phyloP scores from a whole-genome alignment of 1,140 invertebrate species.

The Drosophila littoralis region DNA sequence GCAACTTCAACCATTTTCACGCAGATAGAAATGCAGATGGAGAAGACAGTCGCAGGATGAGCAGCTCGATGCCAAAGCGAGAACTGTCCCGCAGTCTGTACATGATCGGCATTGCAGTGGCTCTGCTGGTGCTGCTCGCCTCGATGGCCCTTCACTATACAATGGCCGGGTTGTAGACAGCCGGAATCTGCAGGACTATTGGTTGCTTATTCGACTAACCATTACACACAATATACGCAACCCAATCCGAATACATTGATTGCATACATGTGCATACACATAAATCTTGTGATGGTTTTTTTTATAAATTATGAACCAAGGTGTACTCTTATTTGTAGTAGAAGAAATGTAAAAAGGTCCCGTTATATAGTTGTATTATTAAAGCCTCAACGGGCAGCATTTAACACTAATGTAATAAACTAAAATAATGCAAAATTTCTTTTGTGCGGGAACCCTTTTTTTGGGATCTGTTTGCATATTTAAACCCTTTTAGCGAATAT shows the following conservation, averaged over 20 bases:
- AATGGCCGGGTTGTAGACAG: slow-evolving; percentile 44
- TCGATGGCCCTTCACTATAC: slow-evolving; percentile 70
- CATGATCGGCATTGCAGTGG: slow-evolving; percentile 75
- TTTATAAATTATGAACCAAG: slow-evolving; percentile 60
- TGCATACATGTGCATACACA: slow-evolving; percentile 41
- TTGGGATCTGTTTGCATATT: no score
- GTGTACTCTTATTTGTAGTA: slow-evolving; percentile 64
- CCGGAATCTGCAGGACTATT: slow-evolving; percentile 16
- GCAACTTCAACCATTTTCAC: slow-evolving; percentile 30
- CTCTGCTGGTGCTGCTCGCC: slow-evolving; percentile 67
- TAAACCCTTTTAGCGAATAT: not conserved
- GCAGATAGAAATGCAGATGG: slow-evolving; percentile 16
- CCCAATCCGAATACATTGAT: slow-evolving; percentile 58
- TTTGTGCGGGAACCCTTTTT: not conserved
- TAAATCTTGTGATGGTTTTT: slow-evolving; percentile 79
- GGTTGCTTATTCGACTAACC: slow-evolving; percentile 15
- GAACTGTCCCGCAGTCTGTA: slow-evolving; percentile 75
- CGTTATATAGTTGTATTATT: slow-evolving; percentile 79
- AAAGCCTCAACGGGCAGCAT: slow-evolving; percentile 73
- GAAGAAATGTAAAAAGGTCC: slow-evolving; percentile 63
- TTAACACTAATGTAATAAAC: slow-evolving; percentile 64
- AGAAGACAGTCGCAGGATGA: slow-evolving; percentile 32
- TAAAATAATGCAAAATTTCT: slow-evolving; percentile 11
- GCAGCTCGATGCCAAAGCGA: slow-evolving; percentile 68
- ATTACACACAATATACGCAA: slow-evolving; percentile 46